Conservation (phyloP, 1,140 invertebrate species). For the Zaprionus vittiger region DNA sequence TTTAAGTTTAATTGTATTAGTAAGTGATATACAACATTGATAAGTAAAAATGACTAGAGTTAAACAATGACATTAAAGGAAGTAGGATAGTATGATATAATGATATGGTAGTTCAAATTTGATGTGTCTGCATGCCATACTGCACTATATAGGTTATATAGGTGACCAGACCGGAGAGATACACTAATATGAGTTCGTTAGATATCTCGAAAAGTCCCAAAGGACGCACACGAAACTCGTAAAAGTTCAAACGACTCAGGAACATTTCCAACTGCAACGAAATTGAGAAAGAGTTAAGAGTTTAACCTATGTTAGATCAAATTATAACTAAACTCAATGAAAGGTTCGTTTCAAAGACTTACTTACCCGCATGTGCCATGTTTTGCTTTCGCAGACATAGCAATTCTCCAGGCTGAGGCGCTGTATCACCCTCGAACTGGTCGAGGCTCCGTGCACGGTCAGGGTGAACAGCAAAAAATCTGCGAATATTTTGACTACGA, state of each 20-base stretch:
- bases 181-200: slow-evolving; percentile 65
- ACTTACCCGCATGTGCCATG: slow-evolving; percentile 60
- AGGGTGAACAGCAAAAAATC: slow-evolving; percentile 62
- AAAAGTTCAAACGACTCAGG: slow-evolving; percentile 51
- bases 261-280: slow-evolving; percentile 65
- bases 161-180: slow-evolving; percentile 62
- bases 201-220: slow-evolving; percentile 69
- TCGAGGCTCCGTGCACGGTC: slow-evolving; percentile 55
- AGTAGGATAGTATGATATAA: no score
- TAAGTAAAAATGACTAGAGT: no score
- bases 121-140: slow-evolving; percentile 54
- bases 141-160: slow-evolving; percentile 67
- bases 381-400: slow-evolving; percentile 45
- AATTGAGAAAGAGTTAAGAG: background rate
- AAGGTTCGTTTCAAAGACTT: background rate
- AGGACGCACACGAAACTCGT: slow-evolving; percentile 60
- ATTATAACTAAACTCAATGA: no score
- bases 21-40: background rate
- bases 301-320: no score
- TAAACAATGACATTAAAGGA: no score
- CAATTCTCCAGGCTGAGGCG: slow-evolving; percentile 60
- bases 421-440: slow-evolving; percentile 41
- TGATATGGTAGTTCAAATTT: slow-evolving; percentile 13
- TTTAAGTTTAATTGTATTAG: background rate
- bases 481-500: slow-evolving; percentile 46